Conservation (phyloP, 2,888 invertebrate species). For the Calliphora vomitoria region DNA sequence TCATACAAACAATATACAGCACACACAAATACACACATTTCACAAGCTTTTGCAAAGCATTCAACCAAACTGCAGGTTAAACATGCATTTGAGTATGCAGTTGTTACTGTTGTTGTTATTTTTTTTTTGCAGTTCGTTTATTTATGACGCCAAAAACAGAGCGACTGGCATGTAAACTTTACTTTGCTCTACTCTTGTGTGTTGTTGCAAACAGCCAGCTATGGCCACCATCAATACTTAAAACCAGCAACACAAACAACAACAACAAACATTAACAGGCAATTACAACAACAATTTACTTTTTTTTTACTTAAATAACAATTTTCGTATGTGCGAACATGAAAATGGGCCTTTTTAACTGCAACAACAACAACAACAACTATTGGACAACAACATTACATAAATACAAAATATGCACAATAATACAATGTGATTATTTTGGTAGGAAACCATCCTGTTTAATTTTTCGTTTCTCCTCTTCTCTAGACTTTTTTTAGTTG, state of each 20-base stretch:
- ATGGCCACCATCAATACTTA: conserved; percentile 48
- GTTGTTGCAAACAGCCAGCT: conserved; percentile 31
- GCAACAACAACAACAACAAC: conserved; percentile 42
- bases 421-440: conserved; percentile 42
- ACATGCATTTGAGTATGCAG: neutral
- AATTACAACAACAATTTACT: conserved; percentile 53
- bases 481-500: neutral
- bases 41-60: conserved; percentile 9
- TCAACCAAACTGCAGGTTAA: conserved; percentile 16
- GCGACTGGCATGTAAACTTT: conserved; percentile 40
- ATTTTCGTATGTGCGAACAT: conserved; percentile 62
- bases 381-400: too few relatives aligned
- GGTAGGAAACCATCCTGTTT: conserved; percentile 35
- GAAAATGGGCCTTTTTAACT: conserved; percentile 55
- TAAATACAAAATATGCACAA: neutral
- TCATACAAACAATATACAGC: neutral
- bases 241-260: conserved; percentile 8
- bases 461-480: conserved; percentile 4
- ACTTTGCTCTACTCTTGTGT: conserved; percentile 30
- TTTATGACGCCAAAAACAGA: conserved; percentile 61
- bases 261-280: conserved; percentile 49
- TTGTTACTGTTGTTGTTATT: conserved; percentile 9
- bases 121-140: conserved; percentile 52
- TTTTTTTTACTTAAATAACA: conserved; percentile 30
- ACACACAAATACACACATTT: neutral